Evolutionary conservation across 2,797 vertebrate genomes (phyloP), one percentile per base, ranked within the genome.

Genomic region (Onychomys torridus): DNA sequence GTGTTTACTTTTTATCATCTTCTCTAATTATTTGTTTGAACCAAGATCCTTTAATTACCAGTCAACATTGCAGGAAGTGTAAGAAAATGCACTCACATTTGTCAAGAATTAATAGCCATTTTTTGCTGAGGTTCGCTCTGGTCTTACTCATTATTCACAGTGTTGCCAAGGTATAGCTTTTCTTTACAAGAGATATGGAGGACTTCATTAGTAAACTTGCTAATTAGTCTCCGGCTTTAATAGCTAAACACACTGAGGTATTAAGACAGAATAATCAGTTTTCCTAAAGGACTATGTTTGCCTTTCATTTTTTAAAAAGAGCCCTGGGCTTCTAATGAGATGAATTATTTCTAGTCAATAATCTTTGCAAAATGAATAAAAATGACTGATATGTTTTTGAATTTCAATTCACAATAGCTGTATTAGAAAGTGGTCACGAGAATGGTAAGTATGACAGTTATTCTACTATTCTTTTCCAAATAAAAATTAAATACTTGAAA

Each of bases 11-110:
- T 93, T 97, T 63, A 86, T 92, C 23, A 89, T 86, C 76, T 52
- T 75, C 16, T 81, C 65, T 97, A 93, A 91, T 87, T 94, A 96
- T 94, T 93, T 97, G n/a, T 97, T 96, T 94, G 59, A 95, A 96
- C 0, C 3, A 73, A 90, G 27, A 90, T 73, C 13, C 11, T 91
- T 7, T 89, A 96, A 86, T 91, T 89, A 77, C 40, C 2, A 89
- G 32, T 71, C 46, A 95, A 59, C 32, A 75, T 57, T 57, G 14
- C n/a, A 91, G 27, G 65, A 11, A 76, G 3, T 57, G 19, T 76
- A 91, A 75, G 65, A 91, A 85, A 96, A 83, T 46, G 61, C 17
- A 1, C 10, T 59, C 87, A 61, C 1, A 71, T 69, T 93, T 95
- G 57, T 90, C 32, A 94, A 52, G 32, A 43, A 84, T 59, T 23